A percentile compares a stretch with the other conserved stretches of the same genome.
Evolutionary conservation across 1,140 invertebrate species (phyloP).

Genomic region (Drosophila tropicalis): DNA sequence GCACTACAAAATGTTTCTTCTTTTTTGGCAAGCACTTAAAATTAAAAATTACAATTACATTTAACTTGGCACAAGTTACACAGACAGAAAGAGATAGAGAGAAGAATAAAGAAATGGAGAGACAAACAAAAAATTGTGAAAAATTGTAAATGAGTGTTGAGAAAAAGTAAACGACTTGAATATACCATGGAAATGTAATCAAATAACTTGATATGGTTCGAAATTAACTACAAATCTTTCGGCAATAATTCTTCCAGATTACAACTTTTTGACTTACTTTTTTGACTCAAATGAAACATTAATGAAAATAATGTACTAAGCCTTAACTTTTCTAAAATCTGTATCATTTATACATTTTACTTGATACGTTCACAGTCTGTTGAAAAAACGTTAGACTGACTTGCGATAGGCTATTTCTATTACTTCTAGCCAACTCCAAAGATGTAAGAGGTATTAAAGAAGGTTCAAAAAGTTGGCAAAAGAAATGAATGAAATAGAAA

Average conservation of each 20-base stretch:
- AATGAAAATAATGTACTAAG: too few species aligned
- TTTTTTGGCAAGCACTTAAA: conserved; percentile 72
- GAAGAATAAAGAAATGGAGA: conserved; percentile 4
- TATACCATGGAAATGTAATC: not conserved
- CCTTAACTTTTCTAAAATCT: too few species aligned
- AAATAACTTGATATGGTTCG: too few species aligned
- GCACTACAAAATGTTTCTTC: conserved; percentile 52
- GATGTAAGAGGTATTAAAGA: not conserved
- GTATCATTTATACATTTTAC: too few species aligned
- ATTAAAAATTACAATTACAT: conserved; percentile 82
- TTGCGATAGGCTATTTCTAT: too few species aligned
- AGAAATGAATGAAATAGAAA: conserved; percentile 34
- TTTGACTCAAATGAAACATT: too few species aligned
- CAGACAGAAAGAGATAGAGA: conserved; percentile 18
- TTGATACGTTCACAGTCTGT: too few species aligned
- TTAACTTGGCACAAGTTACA: conserved; percentile 66
- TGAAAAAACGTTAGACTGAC: too few species aligned
- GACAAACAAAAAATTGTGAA: not conserved
- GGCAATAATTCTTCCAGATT: too few species aligned
- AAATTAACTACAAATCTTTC: too few species aligned
- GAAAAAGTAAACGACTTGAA: not conserved
- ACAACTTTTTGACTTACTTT: too few species aligned
- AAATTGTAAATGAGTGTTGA: not conserved
- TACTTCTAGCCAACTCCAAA: not conserved
- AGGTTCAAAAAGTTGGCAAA: conserved; percentile 52